Evolutionary conservation across 2,797 vertebrate species (phyloP), one percentile per base, ranked within the genome.

Genomic region (Xiphorhynchus erythropygius): DNA sequence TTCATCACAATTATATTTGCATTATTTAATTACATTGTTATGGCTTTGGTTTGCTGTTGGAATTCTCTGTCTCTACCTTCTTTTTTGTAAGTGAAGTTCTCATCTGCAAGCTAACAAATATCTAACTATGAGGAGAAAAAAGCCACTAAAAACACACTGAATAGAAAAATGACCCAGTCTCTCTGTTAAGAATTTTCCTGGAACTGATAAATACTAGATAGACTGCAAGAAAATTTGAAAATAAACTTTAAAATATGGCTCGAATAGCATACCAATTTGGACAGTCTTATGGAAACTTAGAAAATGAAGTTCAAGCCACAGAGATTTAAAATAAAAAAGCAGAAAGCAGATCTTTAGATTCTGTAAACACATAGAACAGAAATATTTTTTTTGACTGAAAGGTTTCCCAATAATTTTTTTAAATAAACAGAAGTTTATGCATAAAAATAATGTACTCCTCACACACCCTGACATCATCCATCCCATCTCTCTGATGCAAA

Each of bases 171-270:
- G 14, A 82, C 52, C 39, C 37, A 82, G 59, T 30, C 33, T 87
- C 42, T 87, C 53, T 70, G 63, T 94, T 44, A 90, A 78, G 37
- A 70, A 67, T 90, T 94, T 95, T 94, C 74, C 91, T 94, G 93
- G 91, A 96, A 93, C 74, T 60, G 67, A 91, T 92, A 93, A 92
- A 81, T 76, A 80, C 71, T 83, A 96, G 53, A 84, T 67, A 88
- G 42, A 76, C 41, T 90, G 41, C 32, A 77, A 81, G 41, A 76
- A 68, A 93, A 84, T 81, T 3, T 41, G 65, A 67, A 96, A 97
- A 74, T 63, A 85, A 82, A 81, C 59, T 67, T 74, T 59, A 57
- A 91, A 84, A 79, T 52, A 50, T 14, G 30, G 16, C 77, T 91
- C 21, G 65, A 86, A n/a, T 47, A 94, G 47, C 80, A 85, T 84